A percentile compares a stretch with the other conserved stretches of the same genome.
phyloP scores from a whole-genome alignment of 2,113 vertebrate species.

The Nannospalax galili region DNA sequence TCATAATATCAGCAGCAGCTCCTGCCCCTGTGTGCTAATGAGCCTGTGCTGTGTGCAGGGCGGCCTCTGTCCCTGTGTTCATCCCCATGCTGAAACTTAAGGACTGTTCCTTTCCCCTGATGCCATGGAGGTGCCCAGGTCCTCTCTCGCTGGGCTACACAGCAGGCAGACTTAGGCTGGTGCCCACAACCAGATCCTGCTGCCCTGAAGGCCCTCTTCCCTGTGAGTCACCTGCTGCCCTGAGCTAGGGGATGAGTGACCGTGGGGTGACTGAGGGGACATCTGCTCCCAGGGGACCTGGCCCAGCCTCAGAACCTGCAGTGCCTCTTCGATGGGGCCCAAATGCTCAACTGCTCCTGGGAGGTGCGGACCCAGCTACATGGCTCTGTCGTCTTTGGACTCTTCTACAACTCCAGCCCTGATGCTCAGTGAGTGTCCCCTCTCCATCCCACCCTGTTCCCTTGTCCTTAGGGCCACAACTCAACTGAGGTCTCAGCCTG shows the following conservation, averaged over 20 bases:
- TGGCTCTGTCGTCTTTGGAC: conserved; percentile 81
- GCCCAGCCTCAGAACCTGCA: conserved; percentile 83
- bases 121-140: rapidly evolving
- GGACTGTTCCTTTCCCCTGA: rapidly evolving
- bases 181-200: rapidly evolving
- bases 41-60: rapidly evolving
- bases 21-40: no score
- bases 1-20: rapidly evolving
- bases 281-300: conserved; percentile 66
- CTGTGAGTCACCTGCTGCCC: not conserved
- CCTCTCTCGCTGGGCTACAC: not conserved
- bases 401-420: conserved; percentile 80
- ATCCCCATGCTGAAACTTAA: no score
- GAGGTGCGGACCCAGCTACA: conserved; percentile 79
- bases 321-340: conserved; percentile 82
- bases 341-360: conserved; percentile 85
- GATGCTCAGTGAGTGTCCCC: conserved; percentile 63
- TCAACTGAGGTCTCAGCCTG: rapidly evolving
- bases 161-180: not conserved
- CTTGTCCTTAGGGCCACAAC: not conserved
- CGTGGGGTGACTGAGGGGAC: not conserved
- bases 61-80: not conserved
- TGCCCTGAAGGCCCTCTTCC: rapidly evolving
- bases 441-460: not conserved
- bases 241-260: not conserved